These are phyloP conservation scores for Petrosia ficiformis DNA, from an alignment of 37 sponge, comb jelly and placozoan genomes.

Conservation along the genomic window DNA sequence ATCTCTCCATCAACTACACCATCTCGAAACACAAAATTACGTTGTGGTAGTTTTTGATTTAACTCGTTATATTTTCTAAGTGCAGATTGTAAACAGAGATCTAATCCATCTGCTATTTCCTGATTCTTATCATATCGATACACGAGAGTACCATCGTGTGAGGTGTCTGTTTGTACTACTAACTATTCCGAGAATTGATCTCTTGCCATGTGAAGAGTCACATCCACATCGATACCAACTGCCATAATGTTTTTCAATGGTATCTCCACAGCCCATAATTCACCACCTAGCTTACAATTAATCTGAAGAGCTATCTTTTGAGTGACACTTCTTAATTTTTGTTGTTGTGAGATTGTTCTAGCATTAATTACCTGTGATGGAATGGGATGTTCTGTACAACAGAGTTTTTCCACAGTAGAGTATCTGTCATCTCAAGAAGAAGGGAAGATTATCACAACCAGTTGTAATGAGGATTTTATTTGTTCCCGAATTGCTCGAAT, in stretches of 20 bases:
- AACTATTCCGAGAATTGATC: constrained; percentile 83
- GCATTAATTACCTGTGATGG: constrained; percentile 91
- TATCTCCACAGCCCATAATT: constrained; percentile 93
- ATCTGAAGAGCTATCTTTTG: constrained; percentile 98
- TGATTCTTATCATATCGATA: constrained; percentile 60
- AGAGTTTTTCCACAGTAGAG: constrained; percentile 91
- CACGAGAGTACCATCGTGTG: constrained; percentile 90
- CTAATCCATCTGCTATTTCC: constrained; percentile 77
- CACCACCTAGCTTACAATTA: constrained; percentile 94
- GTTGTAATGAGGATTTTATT: constrained; percentile 54
- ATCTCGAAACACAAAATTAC: constrained; percentile 94
- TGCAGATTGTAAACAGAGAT: constrained; percentile 66
- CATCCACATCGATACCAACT: constrained; percentile 93
- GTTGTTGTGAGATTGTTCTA: constrained; percentile 79
- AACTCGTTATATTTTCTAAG: constrained; percentile 80
- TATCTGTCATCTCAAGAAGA: constrained; percentile 92
- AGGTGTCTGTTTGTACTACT: constrained; percentile 73
- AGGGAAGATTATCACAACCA: constrained; percentile 89
- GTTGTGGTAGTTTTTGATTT: constrained; percentile 76
- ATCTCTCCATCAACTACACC: constrained; percentile 95
- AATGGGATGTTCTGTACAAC: constrained; percentile 83
- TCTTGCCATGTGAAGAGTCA: constrained; percentile 46
- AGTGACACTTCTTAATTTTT: constrained; percentile 81
- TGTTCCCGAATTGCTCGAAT: constrained; percentile 60
- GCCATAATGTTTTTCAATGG: constrained; percentile 93